Evolutionary conservation across 2,113 vertebrate species (phyloP), one percentile per base, ranked within the genome.

Genomic region (Seriola quinqueradiata): DNA sequence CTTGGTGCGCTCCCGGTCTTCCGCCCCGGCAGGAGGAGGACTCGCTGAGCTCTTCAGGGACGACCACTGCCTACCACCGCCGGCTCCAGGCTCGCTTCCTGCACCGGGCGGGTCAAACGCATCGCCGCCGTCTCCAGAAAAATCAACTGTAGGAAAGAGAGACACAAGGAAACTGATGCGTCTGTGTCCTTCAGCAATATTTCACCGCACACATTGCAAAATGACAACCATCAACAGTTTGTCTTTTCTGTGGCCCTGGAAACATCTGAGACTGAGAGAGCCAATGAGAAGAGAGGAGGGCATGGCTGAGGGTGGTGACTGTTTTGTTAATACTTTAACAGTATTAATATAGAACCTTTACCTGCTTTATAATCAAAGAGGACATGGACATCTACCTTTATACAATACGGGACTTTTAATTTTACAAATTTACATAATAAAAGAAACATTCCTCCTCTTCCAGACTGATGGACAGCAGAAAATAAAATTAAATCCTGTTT

Each of bases 1-100:
- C 93, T 95, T 95, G 91, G 95, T 87, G 90, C 95, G 94, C 88
- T 95, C 95, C 75, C 86, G 83, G 68, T 95, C 93, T 40, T 92
- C 90, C 63, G 87, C 87, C 71, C 88, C 91, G 44, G 92, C 92
- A 74, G 92, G 90, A 6, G 95, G 55, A n/a, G 71, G 90, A 86
- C 90, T 90, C 81, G 92, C 82, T 12, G 93, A 89, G 59, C 55
- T 85, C 89, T 94, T 96, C 86, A 96, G 94, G 64, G 94, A 94
- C 75, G 95, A 88, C 83, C 95, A 92, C 87, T 90, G 92, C 85
- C 90, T 75, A 68, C 91, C 64, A 0, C 11, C 64, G 1, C 11
- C 50, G 21, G 0, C 85, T 75, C 59, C 25, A 2, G 28, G 1
- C 2, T 90, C 92, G 55, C 77, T 78, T 66, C 81, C 93, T 46